A percentile compares a stretch with the other conserved stretches of the same genome.
phyloP scores from a whole-genome alignment of 2,888 invertebrate genomes.

The Cryptus armator region DNA sequence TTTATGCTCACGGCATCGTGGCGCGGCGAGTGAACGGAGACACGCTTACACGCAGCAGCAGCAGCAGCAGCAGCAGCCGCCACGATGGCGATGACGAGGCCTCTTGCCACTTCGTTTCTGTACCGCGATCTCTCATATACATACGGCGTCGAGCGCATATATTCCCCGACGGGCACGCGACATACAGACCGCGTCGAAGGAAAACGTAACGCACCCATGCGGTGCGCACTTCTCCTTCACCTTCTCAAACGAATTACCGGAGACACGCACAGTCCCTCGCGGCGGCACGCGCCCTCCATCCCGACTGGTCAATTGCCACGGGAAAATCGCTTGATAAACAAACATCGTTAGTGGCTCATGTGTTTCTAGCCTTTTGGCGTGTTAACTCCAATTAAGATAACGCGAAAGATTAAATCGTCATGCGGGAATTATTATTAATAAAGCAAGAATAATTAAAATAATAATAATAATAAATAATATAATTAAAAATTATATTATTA shows the following conservation, averaged over 20 bases:
- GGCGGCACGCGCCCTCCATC: conserved; percentile 62
- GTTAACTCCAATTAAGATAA: background rate
- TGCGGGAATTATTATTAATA: no score
- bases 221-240: conserved; percentile 25
- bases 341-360: conserved; percentile 38
- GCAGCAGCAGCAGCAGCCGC: background rate
- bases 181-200: conserved; percentile 62
- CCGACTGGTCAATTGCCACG: conserved; percentile 29
- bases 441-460: no score
- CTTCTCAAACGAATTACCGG: conserved; percentile 40
- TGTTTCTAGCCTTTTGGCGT: background rate
- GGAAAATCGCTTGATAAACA: conserved; percentile 39
- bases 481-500: no score
- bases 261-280: conserved; percentile 54
- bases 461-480: no score
- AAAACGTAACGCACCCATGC: conserved; percentile 65
- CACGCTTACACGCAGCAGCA: conserved; percentile 51
- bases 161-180: conserved; percentile 63
- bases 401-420: no score
- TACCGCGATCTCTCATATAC: background rate
- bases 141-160: conserved; percentile 25
- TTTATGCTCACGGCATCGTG: background rate
- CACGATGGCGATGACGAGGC: conserved; percentile 61
- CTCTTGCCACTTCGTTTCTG: conserved; percentile 29
- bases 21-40: conserved; percentile 18